These are phyloP conservation scores for Gobio occitaniae DNA, from an alignment of 2,797 vertebrate species.

Conservation along the genomic window DNA sequence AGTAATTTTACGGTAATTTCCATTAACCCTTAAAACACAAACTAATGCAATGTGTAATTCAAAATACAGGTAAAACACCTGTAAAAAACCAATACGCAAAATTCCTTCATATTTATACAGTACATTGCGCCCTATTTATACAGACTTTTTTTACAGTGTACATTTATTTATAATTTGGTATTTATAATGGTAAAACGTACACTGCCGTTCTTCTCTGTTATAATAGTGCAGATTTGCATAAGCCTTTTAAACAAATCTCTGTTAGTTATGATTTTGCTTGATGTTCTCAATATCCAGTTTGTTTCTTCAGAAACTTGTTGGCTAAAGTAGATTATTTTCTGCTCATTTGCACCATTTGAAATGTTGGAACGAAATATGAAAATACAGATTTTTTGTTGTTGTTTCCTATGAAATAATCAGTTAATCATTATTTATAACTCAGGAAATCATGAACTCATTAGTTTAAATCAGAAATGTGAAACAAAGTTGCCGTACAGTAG, in stretches of 20 bases:
- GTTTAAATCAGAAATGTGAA: slow-evolving; percentile 45
- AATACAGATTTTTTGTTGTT: slow-evolving; percentile 2
- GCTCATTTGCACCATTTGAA: slow-evolving; percentile 23
- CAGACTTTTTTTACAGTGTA: no score
- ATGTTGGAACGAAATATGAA: slow-evolving; percentile 24
- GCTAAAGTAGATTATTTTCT: not conserved
- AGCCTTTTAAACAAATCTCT: not conserved
- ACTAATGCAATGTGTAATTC: no score
- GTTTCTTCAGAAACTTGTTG: not conserved
- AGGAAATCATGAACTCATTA: slow-evolving; percentile 54
- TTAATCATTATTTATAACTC: slow-evolving; percentile 46
- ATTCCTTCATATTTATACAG: no score
- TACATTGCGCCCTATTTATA: no score
- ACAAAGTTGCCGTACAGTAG: slow-evolving; percentile 51
- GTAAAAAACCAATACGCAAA: no score
- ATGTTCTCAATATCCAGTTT: slow-evolving; percentile 2
- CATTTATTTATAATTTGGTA: not conserved
- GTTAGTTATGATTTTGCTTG: not conserved
- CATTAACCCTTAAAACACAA: no score
- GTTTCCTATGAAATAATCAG: slow-evolving; percentile 33
- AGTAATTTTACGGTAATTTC: no score
- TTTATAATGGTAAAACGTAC: not conserved
- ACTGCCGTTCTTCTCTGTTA: not conserved
- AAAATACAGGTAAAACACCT: no score
- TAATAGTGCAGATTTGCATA: not conserved